Base-by-base conservation (phyloP, 2,888 invertebrate species). In the Cremastinae sp. region DNA sequence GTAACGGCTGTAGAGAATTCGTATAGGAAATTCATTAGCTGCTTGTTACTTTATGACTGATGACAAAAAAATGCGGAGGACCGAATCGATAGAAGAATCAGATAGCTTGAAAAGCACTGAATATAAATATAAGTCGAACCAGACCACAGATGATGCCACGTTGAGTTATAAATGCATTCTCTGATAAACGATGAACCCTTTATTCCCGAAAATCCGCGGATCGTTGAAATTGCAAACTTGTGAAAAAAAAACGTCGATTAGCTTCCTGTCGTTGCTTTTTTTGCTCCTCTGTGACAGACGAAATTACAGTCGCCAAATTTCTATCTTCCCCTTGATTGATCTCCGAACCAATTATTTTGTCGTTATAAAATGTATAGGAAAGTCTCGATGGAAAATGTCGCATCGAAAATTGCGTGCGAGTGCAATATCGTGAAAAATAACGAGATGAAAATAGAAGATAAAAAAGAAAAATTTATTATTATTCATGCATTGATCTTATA, bases 21-120 rank as follows among this genome's bases (percentile, higher is more conserved):
- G 76, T 81, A 80, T 82, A 75, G 82, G 78, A 78, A 82, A 79
- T 73, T 79, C 81, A 79, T 80, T 82, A 82, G 79, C 41, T 49
- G 28, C 71, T 74, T 71, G 78, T 81, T 75, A 75, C 78, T 74
- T 55, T 73, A 55, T 78, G 66, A 78, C 77, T 76, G 74, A 76
- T 79, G 39, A 28, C 64, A 78, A 76, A 77, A 81, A 73, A 81
- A 78, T 77, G 75, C 76, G 62, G 65, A 74, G 73, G 64, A 58
- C 61, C 74, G 58, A 69, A 70, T 68, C 73, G 49, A 41, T 10
- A 12, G 53, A 10, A 56, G 61, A 35, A 55, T 51, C 9, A 28
- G 28, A 45, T 14, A 16, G 62, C 53, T 49, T 41, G 58, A 35
- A 55, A 22, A 53, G 61, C 72, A 35, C 56, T 47, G n/a, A 28